A percentile compares a stretch with the other conserved stretches of the same genome.
Evolutionary conservation across 2,113 vertebrate species (phyloP).

Genomic region (Megaceryle maxima): DNA sequence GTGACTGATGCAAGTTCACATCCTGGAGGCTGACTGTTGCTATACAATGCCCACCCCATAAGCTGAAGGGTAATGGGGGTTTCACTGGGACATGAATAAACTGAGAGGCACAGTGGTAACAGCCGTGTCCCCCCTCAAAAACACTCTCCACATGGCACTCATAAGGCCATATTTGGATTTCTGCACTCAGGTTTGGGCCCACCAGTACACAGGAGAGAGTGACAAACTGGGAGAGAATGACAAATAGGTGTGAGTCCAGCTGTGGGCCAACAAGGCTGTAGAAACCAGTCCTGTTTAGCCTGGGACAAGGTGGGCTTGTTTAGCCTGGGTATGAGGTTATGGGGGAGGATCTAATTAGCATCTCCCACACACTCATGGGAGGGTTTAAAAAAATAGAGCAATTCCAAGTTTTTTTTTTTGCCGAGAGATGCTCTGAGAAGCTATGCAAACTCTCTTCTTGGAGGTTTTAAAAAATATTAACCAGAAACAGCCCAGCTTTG

Average conservation of each 20-base stretch:
- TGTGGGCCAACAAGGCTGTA: fast-evolving
- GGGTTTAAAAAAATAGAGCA: background rate
- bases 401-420: background rate
- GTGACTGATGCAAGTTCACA: background rate
- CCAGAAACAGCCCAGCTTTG: background rate
- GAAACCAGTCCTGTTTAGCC: background rate
- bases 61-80: background rate
- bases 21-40: fast-evolving
- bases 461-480: background rate
- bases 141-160: background rate
- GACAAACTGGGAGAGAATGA: background rate
- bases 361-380: background rate
- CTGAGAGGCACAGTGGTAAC: background rate
- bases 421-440: background rate
- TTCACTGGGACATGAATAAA: background rate
- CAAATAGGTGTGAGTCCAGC: background rate
- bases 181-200: background rate
- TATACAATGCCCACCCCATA: background rate
- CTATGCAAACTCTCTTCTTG: background rate
- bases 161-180: background rate
- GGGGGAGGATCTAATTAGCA: background rate
- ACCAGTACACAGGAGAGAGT: background rate
- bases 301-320: background rate
- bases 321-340: background rate
- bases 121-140: background rate